A percentile compares a stretch with the other conserved stretches of the same genome.
Evolutionary conservation across 2,113 vertebrate species (phyloP).

Genomic region (Prinia subflava): DNA sequence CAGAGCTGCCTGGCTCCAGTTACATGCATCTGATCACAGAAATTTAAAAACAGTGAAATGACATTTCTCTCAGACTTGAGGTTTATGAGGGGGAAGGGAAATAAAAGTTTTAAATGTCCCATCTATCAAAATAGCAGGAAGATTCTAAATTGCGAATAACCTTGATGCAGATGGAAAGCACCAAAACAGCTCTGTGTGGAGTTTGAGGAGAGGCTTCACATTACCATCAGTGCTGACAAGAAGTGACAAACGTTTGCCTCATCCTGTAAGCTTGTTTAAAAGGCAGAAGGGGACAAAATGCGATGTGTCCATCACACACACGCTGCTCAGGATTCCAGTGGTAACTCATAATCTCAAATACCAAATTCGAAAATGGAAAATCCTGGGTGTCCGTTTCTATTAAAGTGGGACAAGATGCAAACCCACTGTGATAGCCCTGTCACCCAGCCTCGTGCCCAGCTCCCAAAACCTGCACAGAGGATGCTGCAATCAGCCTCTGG

Average conservation of each 20-base stretch:
- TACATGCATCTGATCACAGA: background rate
- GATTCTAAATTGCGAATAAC: slow-evolving; percentile 27
- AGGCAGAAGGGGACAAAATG: slow-evolving; percentile 25
- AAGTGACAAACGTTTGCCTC: slow-evolving; percentile 50
- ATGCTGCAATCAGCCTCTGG: slow-evolving; percentile 34
- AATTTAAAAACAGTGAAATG: background rate
- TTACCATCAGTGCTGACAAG: slow-evolving; percentile 38
- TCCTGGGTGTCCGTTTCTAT: slow-evolving; percentile 29
- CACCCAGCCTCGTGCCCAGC: slow-evolving; percentile 39
- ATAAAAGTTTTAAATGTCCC: background rate
- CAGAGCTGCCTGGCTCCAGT: background rate
- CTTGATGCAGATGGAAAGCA: slow-evolving; percentile 26
- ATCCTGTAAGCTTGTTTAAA: slow-evolving; percentile 22
- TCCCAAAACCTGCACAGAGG: slow-evolving; percentile 49
- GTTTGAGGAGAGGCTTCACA: background rate
- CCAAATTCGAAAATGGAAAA: slow-evolving; percentile 25
- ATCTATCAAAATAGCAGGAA: slow-evolving; percentile 12
- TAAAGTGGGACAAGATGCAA: slow-evolving; percentile 37
- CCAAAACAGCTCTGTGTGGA: background rate
- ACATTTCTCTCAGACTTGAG: background rate
- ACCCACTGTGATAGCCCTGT: slow-evolving; percentile 56
- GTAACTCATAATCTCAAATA: slow-evolving; percentile 28
- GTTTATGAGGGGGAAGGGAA: background rate
- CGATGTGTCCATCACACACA: slow-evolving; percentile 22
- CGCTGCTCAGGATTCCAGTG: background rate